phyloP scores from a whole-genome alignment of 2,888 invertebrate species.

The Sipha maydis region DNA sequence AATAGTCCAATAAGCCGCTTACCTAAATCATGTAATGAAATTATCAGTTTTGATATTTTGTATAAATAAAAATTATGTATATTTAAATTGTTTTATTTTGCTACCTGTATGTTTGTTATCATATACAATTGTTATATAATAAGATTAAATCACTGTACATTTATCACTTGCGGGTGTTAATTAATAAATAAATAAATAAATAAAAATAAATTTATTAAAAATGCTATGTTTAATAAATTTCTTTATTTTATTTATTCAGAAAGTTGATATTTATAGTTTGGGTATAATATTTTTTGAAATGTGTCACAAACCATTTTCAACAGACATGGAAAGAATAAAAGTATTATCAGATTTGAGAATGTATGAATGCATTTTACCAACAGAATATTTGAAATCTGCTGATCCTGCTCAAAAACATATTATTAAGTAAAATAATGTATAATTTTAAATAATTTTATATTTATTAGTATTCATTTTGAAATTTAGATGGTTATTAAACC shows the following conservation, averaged over 20 bases:
- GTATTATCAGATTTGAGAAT: conserved; percentile 79
- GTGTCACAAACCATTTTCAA: conserved; percentile 85
- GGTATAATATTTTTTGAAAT: conserved; percentile 97
- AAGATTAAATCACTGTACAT: too few species aligned
- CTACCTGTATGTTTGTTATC: too few species aligned
- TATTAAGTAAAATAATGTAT: conserved; percentile 52
- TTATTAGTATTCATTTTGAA: neutral
- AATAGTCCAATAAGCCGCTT: too few species aligned
- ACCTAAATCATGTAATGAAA: too few species aligned
- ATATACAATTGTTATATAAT: too few species aligned
- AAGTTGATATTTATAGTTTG: conserved; percentile 78
- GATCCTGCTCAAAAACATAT: conserved; percentile 70
- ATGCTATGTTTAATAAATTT: too few species aligned
- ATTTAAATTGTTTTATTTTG: too few species aligned
- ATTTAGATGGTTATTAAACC: conserved; percentile 80
- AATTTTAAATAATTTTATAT: neutral
- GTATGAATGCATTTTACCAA: conserved; percentile 78
- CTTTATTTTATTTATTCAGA: conserved; percentile 69
- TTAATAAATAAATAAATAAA: too few species aligned
- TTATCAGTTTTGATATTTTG: too few species aligned
- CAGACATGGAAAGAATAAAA: conserved; percentile 89
- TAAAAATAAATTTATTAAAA: too few species aligned
- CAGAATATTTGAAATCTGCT: conserved; percentile 73
- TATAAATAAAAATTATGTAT: too few species aligned
- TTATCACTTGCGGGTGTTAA: too few species aligned